Evolutionary conservation across 37 sponge, comb jelly and placozoan species (phyloP), one percentile per base, ranked within the genome.

Genomic region (Aphrocallistes beatrix): DNA sequence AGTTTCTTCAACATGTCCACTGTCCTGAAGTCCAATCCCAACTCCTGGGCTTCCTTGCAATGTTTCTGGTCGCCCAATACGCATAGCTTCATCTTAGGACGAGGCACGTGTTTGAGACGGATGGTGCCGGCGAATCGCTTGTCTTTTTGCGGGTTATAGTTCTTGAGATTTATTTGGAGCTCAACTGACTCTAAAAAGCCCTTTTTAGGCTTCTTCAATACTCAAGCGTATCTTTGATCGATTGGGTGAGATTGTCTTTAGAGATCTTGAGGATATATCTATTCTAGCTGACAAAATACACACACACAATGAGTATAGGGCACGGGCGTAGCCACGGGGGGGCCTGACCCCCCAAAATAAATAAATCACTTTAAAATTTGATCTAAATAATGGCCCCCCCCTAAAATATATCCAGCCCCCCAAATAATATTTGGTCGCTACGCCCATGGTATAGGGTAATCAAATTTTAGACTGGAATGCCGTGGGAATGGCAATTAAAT

Each of bases 81-180:
- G 84, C 99, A 98, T 36, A 98, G 87, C 88, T 92, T 95, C 87
- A 93, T 83, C 48, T 95, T 93, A 34, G 94, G 96, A 21, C 93
- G 88, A 39, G 96, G 94, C 21, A 93, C 89, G 81, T 96, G 89
- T 6, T 85, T 85, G 38, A 96, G 83, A 87, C 96, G 93, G 85
- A 95, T 91, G 21, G 99, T 98, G 69, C 99, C 99, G 84, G 92
- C 91, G 87, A 98, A 98, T 84, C 99, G 92, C 86, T 98, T 98
- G 90, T 98, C 99, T 39, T 95, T 95, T 60, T 95, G 94, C 6
- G 99, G 99, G 87, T 98, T 96, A 82, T 98, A 98, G 86, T 98
- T 98, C 90, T 98, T 98, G 37, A 98, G 84, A n/a, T 92, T 88
- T 48, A 98, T 91, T 81, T 98, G 99, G 25, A 98, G 87, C 85